Conservation (phyloP, 2,797 vertebrate genomes). For the Amphiprion clarkii region DNA sequence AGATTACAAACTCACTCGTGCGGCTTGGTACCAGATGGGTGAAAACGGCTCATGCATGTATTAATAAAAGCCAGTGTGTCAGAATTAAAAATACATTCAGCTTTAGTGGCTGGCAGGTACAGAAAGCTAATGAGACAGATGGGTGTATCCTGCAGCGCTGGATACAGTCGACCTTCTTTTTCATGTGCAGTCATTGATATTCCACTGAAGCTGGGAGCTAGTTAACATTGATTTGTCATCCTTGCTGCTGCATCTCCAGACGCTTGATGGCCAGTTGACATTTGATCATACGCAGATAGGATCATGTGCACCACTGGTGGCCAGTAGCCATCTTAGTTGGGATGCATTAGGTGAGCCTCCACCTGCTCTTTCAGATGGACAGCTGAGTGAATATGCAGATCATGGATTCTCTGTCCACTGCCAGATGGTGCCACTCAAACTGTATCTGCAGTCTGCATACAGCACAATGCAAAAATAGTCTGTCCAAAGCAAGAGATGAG, state of each 20-base stretch:
- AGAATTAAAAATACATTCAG: conserved; percentile 61
- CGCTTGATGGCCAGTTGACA: conserved; percentile 66
- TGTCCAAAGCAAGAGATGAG: conserved; percentile 7
- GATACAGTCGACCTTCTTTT: conserved; percentile 39
- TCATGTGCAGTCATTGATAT: conserved; percentile 54
- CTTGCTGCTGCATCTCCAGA: conserved; percentile 45
- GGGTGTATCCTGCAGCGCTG: conserved; percentile 35
- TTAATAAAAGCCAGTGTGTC: conserved; percentile 52
- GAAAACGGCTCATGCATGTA: conserved; percentile 47
- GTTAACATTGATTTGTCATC: conserved; percentile 70
- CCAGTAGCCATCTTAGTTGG: conserved; percentile 46
- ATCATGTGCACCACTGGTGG: conserved; percentile 42
- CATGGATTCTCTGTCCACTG: conserved; percentile 36
- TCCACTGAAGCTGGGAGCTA: conserved; percentile 34
- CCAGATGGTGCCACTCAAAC: conserved; percentile 69
- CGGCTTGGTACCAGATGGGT: conserved; percentile 26
- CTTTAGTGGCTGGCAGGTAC: conserved; percentile 31
- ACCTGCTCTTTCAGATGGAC: conserved; percentile 64
- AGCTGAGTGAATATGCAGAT: conserved; percentile 71
- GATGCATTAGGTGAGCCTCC: conserved; percentile 71
- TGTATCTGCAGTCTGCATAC: conserved; percentile 33
- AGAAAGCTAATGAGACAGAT: conserved; percentile 41
- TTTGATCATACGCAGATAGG: conserved; percentile 71
- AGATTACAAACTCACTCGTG: not conserved
- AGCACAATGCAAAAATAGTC: conserved; percentile 17